Conservation (phyloP, 2,797 vertebrate species). For the Melopsittacus undulatus region DNA sequence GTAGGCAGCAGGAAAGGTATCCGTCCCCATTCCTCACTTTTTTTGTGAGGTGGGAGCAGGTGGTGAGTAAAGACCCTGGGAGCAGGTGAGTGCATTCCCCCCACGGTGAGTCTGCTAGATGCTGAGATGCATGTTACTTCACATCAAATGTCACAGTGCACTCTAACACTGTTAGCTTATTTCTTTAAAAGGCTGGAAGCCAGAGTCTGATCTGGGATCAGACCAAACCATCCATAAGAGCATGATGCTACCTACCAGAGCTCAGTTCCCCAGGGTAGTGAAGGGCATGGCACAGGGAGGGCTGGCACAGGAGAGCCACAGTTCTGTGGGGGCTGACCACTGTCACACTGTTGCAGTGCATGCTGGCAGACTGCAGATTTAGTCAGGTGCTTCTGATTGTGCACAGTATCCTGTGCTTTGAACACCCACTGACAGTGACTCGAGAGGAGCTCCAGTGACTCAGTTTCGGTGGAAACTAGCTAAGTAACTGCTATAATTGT, state of each 20-base stretch:
- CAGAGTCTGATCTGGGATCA: not conserved
- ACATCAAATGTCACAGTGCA: not conserved
- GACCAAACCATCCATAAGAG: not conserved
- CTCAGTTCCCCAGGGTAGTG: fast-evolving
- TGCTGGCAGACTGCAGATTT: not conserved
- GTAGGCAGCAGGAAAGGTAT: not conserved
- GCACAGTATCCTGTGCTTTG: not conserved
- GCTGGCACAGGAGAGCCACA: fast-evolving
- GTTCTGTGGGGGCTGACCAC: fast-evolving
- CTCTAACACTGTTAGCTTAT: not conserved
- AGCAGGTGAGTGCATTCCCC: not conserved
- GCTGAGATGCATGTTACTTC: not conserved
- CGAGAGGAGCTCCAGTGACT: not conserved
- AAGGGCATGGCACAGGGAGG: fast-evolving
- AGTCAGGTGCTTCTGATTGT: not conserved
- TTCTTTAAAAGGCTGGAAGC: not conserved
- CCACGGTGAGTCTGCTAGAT: not conserved
- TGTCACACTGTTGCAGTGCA: not conserved
- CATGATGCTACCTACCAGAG: fast-evolving
- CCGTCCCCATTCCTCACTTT: not conserved
- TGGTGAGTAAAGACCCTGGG: not conserved
- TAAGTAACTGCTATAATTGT: not conserved
- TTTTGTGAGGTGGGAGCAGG: not conserved
- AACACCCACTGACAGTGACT: not conserved
- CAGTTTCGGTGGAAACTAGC: slow-evolving; percentile 21